A percentile compares a stretch with the other conserved stretches of the same genome.
These are phyloP conservation scores for Brachionus sp. DNA, from an alignment of 1,140 invertebrate species.

Conservation along the genomic window DNA sequence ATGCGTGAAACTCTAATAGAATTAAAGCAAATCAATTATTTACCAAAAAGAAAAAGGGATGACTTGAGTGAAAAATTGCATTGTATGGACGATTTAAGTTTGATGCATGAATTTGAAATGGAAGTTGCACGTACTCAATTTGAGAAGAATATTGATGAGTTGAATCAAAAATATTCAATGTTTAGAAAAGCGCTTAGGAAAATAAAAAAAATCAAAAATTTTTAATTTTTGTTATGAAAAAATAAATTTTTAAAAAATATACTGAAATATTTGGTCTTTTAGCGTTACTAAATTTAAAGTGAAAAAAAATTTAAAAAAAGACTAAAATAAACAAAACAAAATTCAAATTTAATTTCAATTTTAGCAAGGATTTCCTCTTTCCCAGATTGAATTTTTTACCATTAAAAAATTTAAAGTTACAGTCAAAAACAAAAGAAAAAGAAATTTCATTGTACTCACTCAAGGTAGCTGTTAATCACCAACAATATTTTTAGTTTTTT, in stretches of 20 bases:
- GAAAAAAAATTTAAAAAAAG: no score
- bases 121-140: background rate
- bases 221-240: background rate
- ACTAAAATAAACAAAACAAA: no score
- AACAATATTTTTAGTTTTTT: no score
- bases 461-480: no score
- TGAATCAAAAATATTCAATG: background rate
- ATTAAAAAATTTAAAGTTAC: no score
- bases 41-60: background rate
- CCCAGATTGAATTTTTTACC: no score
- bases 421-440: no score
- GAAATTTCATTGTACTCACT: no score
- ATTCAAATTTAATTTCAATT: no score
- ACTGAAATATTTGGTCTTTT: no score
- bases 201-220: background rate
- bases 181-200: background rate
- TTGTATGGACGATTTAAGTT: background rate
- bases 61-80: background rate
- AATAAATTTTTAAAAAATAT: background rate
- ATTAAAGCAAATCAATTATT: background rate
- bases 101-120: slow-evolving; percentile 7
- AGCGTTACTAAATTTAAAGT: no score
- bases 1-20: background rate
- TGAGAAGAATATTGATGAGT: background rate
- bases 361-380: no score